Evolutionary conservation across 2,888 invertebrate species (phyloP), one percentile per base, ranked within the genome.

Genomic region (Octodonta nipae): DNA sequence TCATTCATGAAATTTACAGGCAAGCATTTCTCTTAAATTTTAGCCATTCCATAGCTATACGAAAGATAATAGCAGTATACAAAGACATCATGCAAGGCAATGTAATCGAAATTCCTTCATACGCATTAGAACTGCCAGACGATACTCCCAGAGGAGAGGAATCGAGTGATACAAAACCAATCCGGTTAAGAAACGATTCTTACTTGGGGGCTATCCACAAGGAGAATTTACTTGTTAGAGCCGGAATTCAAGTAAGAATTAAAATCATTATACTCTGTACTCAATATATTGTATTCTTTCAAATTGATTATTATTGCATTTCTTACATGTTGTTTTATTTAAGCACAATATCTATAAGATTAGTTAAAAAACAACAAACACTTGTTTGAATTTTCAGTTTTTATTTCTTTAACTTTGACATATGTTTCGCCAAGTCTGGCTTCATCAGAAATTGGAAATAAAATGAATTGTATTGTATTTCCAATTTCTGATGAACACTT

Each of bases 61-160:
- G 88, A 28, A 78, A 85, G 50, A 87, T 91, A 25, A 87, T 95
- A 45, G 77, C 82, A 26, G 82, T 92, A 3, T 95, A 95, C 58
- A 85, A 88, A 58, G 92, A 95, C 61, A 86, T 95, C 82, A 91
- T 95, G 5, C 87, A 87, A 54, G 78, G 47, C 65, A 84, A 79
- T 56, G 76, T 78, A 48, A 61, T 73, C 35, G 83, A 83, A 56
- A 69, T 85, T 34, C 88, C 87, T 0, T 76, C 81, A 0, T 89
- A 89, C 56, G 71, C 88, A 57, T 60, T 86, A 46, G 79, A 79
- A 52, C 70, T 72, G 4, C 63, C 71, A n/a, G 74, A 73, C 6
- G 64, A 64, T 37, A 44, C 46, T 14, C 33, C 47, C 25, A 29
- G 34, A 15, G 34, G 32, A 6, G 47, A 46, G 14, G 43, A 45